A percentile compares a stretch with the other conserved stretches of the same genome.
Evolutionary conservation across 2,797 vertebrate species (phyloP).

Genomic region (Petrocephalus schoutedeni): DNA sequence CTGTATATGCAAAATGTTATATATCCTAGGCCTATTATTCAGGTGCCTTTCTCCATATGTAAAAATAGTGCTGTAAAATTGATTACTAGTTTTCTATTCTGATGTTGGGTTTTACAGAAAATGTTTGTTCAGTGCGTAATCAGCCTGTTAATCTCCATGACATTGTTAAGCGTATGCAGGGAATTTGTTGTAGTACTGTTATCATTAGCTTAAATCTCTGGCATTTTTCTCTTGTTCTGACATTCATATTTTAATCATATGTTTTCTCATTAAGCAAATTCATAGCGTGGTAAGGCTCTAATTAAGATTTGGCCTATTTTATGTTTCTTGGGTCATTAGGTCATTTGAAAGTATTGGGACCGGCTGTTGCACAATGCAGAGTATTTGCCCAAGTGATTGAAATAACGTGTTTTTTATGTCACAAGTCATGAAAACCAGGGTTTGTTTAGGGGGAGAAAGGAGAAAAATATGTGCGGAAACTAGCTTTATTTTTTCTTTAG

Average conservation of each 20-base stretch:
- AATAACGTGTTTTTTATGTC: neutral
- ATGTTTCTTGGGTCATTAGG: slow-evolving; percentile 1
- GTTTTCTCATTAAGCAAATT: neutral
- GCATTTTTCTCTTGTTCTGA: neutral
- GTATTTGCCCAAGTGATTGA: neutral
- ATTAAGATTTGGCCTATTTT: neutral
- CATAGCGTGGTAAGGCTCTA: neutral
- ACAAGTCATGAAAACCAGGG: neutral
- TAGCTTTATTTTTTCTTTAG: neutral
- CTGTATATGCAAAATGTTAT: neutral
- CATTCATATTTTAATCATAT: neutral
- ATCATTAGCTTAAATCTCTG: neutral
- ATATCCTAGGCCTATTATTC: neutral
- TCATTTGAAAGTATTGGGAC: neutral
- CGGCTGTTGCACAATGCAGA: neutral
- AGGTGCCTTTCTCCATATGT: neutral
- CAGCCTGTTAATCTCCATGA: neutral
- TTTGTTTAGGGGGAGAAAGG: neutral
- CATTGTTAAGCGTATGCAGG: neutral
- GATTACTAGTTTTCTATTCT: neutral
- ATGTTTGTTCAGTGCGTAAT: neutral
- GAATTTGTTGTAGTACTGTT: neutral
- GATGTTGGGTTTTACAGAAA: neutral
- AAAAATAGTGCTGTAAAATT: neutral
- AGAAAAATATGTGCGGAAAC: neutral